Base-by-base conservation (phyloP, 2,888 invertebrate species). In the Nemoura dubitans region DNA sequence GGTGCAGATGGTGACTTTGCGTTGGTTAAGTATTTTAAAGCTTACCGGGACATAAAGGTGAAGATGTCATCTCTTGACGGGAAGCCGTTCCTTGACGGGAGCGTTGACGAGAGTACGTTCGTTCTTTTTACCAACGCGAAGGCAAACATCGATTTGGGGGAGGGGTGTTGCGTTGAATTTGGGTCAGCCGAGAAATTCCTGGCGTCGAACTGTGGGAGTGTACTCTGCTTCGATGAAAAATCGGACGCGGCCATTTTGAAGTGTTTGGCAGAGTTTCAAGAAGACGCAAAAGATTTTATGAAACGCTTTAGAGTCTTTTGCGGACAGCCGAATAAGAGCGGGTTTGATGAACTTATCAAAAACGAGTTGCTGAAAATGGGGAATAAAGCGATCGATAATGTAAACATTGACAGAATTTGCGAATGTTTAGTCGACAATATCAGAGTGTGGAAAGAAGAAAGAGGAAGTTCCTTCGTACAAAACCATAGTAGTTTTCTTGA, bases 121-220 rank as follows among this genome's bases (percentile, higher is more conserved):
- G 78, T 78, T 78, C 78, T 78, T 10, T 78, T 28, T 78, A 78
- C 78, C 78, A 78, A 78, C 29, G 25, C 78, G 25, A 78, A 78
- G 27, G 78, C 78, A 10, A 59, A 21, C 21, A 59, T 3, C 14
- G 59, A 59, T 59, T 59, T 59, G 21, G 59, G 59, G 21, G 59
- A 59, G 59, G 59, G 16, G 2, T 14, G 59, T 21, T 14, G 2
- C 2, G 59, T 59, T 1, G 59, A 59, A 36, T 36, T 36, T 1
- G 59, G 59, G 21, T 1, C 21, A 59, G 59, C 21, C 59, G 59
- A 59, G 21, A 14, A 59, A 21, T 59, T 59, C 14, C 21, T 59
- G 21, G 59, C 16, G 59, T 16, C 59, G 16, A 59, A 21, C 10
- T 16, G 2, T 21, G 59, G 59, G 2, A 14, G 59, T 21, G 59